A percentile compares a stretch with the other conserved stretches of the same genome.
phyloP scores from a whole-genome alignment of 1,140 invertebrate genomes.

The Meloidogyne hapla region DNA sequence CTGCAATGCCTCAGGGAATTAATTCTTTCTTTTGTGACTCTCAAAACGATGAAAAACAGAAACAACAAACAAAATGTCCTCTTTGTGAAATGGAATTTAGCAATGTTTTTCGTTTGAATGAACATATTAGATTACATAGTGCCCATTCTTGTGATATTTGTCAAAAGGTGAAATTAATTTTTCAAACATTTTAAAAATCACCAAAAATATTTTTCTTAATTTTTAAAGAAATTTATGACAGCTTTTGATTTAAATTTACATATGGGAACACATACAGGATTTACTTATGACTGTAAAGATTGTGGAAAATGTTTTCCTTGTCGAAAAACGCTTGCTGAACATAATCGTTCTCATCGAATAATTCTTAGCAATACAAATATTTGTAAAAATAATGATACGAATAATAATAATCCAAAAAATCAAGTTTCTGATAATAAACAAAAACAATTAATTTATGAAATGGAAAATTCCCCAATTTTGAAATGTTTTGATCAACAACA shows the following conservation, averaged over 20 bases:
- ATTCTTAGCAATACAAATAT: conserved; percentile 18
- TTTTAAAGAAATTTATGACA: conserved; percentile 49
- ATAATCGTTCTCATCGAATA: conserved; percentile 49
- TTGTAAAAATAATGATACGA: conserved; percentile 1
- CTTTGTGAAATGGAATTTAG: conserved; percentile 47
- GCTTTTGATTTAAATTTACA: conserved; percentile 53
- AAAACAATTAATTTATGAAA: conserved; percentile 13
- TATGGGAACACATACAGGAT: conserved; percentile 51
- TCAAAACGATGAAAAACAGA: not conserved
- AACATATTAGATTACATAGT: conserved; percentile 43
- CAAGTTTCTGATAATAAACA: conserved; percentile 16
- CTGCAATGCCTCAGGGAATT: not conserved
- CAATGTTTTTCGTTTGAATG: conserved; percentile 40
- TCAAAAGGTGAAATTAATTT: conserved; percentile 25
- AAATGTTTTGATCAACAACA: not conserved
- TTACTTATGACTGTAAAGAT: conserved; percentile 54
- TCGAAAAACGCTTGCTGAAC: conserved; percentile 50
- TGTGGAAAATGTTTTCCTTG: conserved; percentile 53
- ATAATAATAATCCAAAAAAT: conserved; percentile 11
- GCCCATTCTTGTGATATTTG: conserved; percentile 43
- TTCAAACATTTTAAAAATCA: not conserved
- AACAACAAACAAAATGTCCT: conserved; percentile 34
- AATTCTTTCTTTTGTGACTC: not conserved
- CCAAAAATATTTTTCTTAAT: conserved; percentile 2
- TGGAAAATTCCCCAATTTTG: conserved; percentile 8